phyloP scores from a whole-genome alignment of 2,113 vertebrate species.

The Ondatra zibethicus region DNA sequence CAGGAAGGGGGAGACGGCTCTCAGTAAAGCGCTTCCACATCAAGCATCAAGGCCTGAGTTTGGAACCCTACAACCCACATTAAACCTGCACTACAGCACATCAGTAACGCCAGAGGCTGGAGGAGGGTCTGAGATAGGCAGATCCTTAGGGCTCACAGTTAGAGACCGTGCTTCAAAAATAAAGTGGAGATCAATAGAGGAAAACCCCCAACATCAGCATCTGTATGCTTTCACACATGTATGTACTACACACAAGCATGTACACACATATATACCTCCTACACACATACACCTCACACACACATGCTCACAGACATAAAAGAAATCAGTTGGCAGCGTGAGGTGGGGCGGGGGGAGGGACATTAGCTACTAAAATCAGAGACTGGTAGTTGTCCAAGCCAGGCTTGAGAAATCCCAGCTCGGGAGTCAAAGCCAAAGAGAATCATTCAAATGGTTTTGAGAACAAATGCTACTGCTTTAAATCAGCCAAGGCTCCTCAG shows the following conservation, averaged over 20 bases:
- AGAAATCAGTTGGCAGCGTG: not conserved
- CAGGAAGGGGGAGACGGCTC: not conserved
- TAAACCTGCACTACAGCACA: not conserved
- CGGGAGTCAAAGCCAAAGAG: not conserved
- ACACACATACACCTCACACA: too few relatives aligned
- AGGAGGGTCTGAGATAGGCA: not conserved
- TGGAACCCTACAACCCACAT: not conserved
- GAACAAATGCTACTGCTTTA: not conserved
- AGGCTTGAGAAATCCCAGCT: not conserved
- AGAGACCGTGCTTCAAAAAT: not conserved
- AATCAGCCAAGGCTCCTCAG: not conserved
- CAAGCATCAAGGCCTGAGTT: not conserved
- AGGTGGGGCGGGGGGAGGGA: too few relatives aligned
- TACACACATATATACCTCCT: too few relatives aligned
- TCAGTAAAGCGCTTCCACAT: not conserved
- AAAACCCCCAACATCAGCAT: not conserved
- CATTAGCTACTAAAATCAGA: not conserved
- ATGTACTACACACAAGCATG: not conserved
- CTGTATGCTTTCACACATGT: not conserved
- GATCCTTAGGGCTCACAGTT: not conserved
- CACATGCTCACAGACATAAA: not conserved
- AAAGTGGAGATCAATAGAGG: not conserved
- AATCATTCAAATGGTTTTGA: not conserved
- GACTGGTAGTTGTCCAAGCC: not conserved
- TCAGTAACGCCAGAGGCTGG: not conserved